Evolutionary conservation across 2,797 vertebrate species (phyloP), one percentile per base, ranked within the genome.

Genomic region (Philypnodon macrostomus): DNA sequence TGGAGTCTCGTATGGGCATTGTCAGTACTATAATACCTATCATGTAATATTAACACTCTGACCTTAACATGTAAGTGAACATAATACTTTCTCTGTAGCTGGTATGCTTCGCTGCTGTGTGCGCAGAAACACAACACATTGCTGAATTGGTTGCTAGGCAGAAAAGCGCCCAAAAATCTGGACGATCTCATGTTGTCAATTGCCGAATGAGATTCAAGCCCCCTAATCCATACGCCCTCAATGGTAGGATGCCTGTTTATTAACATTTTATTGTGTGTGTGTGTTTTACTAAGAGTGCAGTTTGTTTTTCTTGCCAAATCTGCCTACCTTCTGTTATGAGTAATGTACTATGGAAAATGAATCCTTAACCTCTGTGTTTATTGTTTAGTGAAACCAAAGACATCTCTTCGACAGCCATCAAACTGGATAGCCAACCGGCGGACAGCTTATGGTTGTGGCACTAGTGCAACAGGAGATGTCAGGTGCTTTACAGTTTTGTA

Each of bases 141-240:
- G 92, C 95, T 46, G 90, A 95, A 64, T 80, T 97, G 46, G 93
- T 98, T 50, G 91, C 94, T 23, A 86, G 79, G 7, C 95, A 98
- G 83, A 92, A 80, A 65, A 88, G 58, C 65, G 79, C 89, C 9
- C 94, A 94, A 76, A 95, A 92, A 66, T 72, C 75, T 0, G 89
- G 91, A n/a, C 66, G 69, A 5, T 85, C 85, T 15, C 81, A 84
- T 11, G 61, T 94, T 7, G 86, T 95, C 53, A 95, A 92, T 67
- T 94, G 90, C 82, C 91, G 77, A 55, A 93, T 95, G 92, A 91
- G 93, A 75, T 73, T 89, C 48, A 95, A 92, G 82, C 86, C 80
- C 23, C 74, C 82, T 18, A 85, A 88, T 0, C 83, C 89, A 0
- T 89, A 92, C 44, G 78, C 77, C 26, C 81, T 88, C 49, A 89